A percentile compares a stretch with the other conserved stretches of the same genome.
These are phyloP conservation scores for Xenus cinereus DNA, from an alignment of 2,113 vertebrate genomes.

Conservation along the genomic window DNA sequence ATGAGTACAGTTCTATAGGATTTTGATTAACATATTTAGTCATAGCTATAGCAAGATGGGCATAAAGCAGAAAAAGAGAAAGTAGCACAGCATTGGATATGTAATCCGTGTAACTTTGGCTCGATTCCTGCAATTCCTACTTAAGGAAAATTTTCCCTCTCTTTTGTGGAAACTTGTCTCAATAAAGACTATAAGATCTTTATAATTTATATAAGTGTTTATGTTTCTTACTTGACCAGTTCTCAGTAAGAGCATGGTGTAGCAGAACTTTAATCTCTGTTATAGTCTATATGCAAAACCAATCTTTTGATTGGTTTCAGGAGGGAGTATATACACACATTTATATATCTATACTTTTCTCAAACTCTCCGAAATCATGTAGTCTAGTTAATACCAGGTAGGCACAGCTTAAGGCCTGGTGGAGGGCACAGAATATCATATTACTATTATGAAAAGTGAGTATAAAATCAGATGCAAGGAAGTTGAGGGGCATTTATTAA, in stretches of 20 bases:
- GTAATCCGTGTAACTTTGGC: background rate
- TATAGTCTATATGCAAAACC: background rate
- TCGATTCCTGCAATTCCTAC: background rate
- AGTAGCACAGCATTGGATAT: background rate
- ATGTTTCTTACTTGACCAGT: background rate
- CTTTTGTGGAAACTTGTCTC: conserved; percentile 5
- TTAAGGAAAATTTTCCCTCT: background rate
- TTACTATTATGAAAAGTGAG: background rate
- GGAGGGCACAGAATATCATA: rapidly evolving
- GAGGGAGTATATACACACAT: rapidly evolving
- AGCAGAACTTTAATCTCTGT: background rate
- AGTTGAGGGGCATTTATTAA: background rate
- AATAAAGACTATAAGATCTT: background rate
- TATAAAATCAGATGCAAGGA: background rate
- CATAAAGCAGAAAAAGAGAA: background rate
- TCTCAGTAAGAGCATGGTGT: background rate
- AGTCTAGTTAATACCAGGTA: background rate
- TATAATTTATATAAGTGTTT: background rate
- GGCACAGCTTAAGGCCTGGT: background rate
- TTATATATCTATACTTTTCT: background rate
- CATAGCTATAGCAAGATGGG: background rate
- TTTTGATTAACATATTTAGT: conserved; percentile 41
- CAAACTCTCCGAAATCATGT: background rate
- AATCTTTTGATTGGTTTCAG: background rate
- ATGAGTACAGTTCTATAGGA: background rate